These are phyloP conservation scores for Electrona antarctica DNA, from an alignment of 2,113 vertebrate species.

Conservation along the genomic window DNA sequence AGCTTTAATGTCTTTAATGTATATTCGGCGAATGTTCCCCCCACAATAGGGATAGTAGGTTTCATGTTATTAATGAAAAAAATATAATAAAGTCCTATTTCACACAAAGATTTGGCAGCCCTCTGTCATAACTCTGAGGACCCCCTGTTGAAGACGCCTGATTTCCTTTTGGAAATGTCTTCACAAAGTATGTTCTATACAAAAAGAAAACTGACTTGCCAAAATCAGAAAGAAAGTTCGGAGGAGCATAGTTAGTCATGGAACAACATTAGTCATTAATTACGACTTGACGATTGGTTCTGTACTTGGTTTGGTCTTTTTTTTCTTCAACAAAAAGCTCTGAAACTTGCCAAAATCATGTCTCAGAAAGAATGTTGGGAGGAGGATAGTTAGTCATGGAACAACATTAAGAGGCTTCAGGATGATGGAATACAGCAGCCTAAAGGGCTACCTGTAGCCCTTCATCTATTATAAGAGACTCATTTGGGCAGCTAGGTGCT, in stretches of 20 bases:
- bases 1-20: too few species aligned
- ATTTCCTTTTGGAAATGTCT: too few species aligned
- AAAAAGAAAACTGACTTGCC: not conserved
- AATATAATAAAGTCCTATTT: too few species aligned
- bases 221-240: not conserved
- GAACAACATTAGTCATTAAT: conserved; percentile 33
- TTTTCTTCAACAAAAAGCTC: not conserved
- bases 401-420: conserved; percentile 59
- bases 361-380: conserved; percentile 8
- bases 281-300: too few species aligned
- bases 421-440: conserved; percentile 65
- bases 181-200: too few species aligned
- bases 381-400: conserved; percentile 17
- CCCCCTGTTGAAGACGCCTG: too few species aligned
- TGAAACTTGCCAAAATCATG: not conserved
- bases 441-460: conserved; percentile 43
- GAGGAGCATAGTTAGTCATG: conserved; percentile 14
- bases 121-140: too few species aligned
- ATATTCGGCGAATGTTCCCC: too few species aligned
- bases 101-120: too few species aligned
- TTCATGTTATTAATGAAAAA: too few species aligned
- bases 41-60: too few species aligned
- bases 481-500: conserved; percentile 75
- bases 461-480: conserved; percentile 50
- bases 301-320: not conserved